Conservation (phyloP, 2,113 vertebrate species). For the Telmatochromis brachygnathus region DNA sequence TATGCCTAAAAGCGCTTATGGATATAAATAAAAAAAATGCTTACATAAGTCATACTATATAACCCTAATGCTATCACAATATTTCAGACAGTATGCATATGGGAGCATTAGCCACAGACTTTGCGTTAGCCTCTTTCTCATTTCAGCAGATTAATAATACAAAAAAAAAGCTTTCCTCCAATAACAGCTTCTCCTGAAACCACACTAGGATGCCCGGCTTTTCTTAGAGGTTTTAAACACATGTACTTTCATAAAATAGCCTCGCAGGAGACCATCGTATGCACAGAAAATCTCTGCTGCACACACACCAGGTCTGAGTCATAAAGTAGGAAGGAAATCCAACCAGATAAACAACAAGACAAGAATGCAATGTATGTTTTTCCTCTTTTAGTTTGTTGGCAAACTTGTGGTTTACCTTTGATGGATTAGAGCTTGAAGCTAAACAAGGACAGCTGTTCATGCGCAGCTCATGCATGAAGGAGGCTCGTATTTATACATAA, state of each 20-base stretch:
- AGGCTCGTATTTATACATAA: not conserved
- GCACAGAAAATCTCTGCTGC: not conserved
- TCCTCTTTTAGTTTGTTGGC: not conserved
- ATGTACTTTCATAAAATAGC: slow-evolving; percentile 19
- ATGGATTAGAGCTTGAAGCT: slow-evolving; percentile 18
- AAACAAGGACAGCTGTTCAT: not conserved
- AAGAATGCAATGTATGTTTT: not conserved
- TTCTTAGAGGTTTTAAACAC: not conserved
- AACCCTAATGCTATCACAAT: slow-evolving; percentile 20
- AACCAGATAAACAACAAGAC: not conserved
- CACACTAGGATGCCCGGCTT: not conserved
- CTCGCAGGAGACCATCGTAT: not conserved
- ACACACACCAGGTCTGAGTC: slow-evolving; percentile 29
- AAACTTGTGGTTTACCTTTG: not conserved
- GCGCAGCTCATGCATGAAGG: not conserved
- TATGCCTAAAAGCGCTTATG: not conserved
- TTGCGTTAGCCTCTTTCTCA: slow-evolving; percentile 7
- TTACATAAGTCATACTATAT: slow-evolving; percentile 29
- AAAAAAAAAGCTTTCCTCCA: slow-evolving; percentile 1
- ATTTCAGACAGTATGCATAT: not conserved
- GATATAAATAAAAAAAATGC: not conserved
- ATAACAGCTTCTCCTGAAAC: slow-evolving; percentile 9
- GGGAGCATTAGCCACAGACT: not conserved
- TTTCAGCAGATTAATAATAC: slow-evolving; percentile 5
- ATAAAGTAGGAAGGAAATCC: not conserved